Percentiles rank a stretch among this genome's conserved stretches.
Conservation (phyloP, 1,140 invertebrate species). For the Brachionus rubens region DNA sequence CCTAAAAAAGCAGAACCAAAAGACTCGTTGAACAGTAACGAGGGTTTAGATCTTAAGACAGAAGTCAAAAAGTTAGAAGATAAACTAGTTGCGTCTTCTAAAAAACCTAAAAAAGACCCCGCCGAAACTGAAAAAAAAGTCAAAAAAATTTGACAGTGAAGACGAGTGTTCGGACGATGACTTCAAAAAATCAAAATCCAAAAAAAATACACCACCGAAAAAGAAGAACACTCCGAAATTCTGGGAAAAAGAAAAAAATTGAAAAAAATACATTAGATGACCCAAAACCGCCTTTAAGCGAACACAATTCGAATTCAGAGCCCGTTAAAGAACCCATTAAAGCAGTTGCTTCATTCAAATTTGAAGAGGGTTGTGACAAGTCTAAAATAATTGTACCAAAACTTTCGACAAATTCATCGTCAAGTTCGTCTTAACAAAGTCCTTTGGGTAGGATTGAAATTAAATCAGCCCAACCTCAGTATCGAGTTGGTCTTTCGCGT, state of each 20-base stretch:
- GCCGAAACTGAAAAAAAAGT: background rate
- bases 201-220: conserved; percentile 1
- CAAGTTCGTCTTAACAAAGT: background rate
- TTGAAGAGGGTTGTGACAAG: background rate
- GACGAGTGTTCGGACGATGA: background rate
- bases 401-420: background rate
- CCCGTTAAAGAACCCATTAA: background rate
- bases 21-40: too few relatives aligned
- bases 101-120: too few relatives aligned
- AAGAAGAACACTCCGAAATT: conserved; percentile 8
- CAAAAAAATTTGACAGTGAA: background rate
- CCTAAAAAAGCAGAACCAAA: too few relatives aligned
- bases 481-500: conserved; percentile 14
- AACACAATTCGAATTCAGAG: background rate
- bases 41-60: too few relatives aligned
- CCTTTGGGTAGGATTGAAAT: conserved; percentile 34
- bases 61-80: background rate
- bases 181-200: conserved; percentile 10
- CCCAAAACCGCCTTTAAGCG: too few relatives aligned
- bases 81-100: too few relatives aligned
- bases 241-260: background rate
- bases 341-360: conserved; percentile 24
- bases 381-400: background rate
- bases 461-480: background rate
- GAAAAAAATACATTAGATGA: too few relatives aligned